These are phyloP conservation scores for Chrysemys picta DNA, from an alignment of 2,113 vertebrate species.

Conservation along the genomic window DNA sequence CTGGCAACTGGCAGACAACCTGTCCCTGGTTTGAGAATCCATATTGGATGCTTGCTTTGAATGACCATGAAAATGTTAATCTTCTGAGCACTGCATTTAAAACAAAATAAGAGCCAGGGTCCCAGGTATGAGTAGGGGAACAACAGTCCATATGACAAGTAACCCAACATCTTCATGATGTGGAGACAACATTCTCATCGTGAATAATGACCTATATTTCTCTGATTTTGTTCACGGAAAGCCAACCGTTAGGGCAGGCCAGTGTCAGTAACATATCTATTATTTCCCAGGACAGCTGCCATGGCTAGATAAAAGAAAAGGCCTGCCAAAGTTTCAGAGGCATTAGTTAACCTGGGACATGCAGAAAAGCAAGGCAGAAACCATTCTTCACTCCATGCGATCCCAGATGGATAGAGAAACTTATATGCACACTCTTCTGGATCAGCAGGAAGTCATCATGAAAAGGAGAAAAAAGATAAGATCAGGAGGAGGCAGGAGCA, in stretches of 20 bases:
- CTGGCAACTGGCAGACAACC: constrained; percentile 36
- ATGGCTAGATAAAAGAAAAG: background rate
- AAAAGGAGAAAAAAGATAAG: accelerated
- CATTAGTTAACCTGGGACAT: background rate
- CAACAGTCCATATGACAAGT: background rate
- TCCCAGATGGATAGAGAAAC: background rate
- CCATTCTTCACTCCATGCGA: background rate
- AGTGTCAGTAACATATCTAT: background rate
- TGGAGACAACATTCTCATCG: background rate
- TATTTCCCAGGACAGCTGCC: background rate
- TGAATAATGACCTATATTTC: background rate
- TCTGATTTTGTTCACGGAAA: background rate
- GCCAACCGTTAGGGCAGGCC: background rate
- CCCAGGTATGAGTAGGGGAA: background rate
- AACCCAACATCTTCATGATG: background rate
- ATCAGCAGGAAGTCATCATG: background rate
- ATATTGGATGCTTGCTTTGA: background rate
- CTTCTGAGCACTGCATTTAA: background rate
- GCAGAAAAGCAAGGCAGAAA: background rate
- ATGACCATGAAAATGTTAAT: background rate
- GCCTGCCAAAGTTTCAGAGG: background rate
- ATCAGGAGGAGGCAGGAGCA: background rate
- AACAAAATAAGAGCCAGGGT: background rate
- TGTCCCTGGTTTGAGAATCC: background rate
- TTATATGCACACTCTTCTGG: background rate